Percentiles rank a stretch among this genome's conserved stretches.
Conservation (phyloP, 2,888 invertebrate genomes). For the Trissolcus japonicus region DNA sequence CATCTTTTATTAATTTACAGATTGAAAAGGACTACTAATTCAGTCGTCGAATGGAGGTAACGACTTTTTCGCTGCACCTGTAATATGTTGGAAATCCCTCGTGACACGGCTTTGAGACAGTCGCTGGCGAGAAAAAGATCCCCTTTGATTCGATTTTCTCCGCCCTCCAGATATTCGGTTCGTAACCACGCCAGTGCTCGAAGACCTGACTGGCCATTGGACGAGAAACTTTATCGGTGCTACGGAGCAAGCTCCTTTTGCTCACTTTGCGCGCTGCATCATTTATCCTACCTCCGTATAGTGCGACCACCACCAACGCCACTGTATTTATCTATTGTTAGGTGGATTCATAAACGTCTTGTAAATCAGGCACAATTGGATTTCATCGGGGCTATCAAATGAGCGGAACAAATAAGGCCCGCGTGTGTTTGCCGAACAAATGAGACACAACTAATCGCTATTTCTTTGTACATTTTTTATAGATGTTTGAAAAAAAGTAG, state of each 20-base stretch:
- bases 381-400: slow-evolving; percentile 44
- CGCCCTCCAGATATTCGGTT: slow-evolving; percentile 53
- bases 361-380: slow-evolving; percentile 56
- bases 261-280: slow-evolving; percentile 40
- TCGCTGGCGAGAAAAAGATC: slow-evolving; percentile 45
- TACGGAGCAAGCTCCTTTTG: slow-evolving; percentile 38
- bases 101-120: slow-evolving; percentile 31
- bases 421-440: slow-evolving; percentile 31
- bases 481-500: background rate
- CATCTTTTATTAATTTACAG: slow-evolving; percentile 13
- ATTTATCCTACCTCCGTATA: slow-evolving; percentile 33
- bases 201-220: slow-evolving; percentile 50
- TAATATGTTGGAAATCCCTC: slow-evolving; percentile 21
- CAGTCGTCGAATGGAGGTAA: slow-evolving; percentile 14
- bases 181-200: slow-evolving; percentile 52
- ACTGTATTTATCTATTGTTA: slow-evolving; percentile 51
- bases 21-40: slow-evolving; percentile 17
- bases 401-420: slow-evolving; percentile 44
- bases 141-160: slow-evolving; percentile 55
- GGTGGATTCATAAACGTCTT: slow-evolving; percentile 53
- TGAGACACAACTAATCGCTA: slow-evolving; percentile 40
- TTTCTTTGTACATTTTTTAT: slow-evolving; percentile 27
- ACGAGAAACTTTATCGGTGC: slow-evolving; percentile 56
- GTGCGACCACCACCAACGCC: slow-evolving; percentile 26
- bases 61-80: slow-evolving; percentile 32